Conservation (phyloP, 1,140 invertebrate species). For the Proctacanthus coquilletti region DNA sequence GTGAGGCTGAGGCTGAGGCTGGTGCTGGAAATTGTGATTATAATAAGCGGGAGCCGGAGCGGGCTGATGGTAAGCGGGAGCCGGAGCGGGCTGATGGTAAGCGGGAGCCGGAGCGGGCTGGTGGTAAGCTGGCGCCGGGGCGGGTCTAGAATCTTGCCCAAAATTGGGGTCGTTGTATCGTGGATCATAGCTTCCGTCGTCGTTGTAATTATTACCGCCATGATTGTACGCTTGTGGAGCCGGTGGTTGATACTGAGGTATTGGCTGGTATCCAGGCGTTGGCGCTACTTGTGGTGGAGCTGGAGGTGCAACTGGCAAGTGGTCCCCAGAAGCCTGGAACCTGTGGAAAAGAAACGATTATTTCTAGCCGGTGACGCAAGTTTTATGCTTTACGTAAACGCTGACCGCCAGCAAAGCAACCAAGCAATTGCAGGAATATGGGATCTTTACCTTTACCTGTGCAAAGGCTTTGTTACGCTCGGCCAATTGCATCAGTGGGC, state of each 20-base stretch:
- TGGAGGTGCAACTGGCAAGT: constrained; percentile 52
- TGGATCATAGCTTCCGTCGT: constrained; percentile 38
- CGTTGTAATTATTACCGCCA: constrained; percentile 33
- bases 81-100: constrained; percentile 30
- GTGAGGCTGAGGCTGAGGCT: constrained; percentile 23
- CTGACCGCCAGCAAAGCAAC: too few relatives aligned
- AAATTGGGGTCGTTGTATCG: constrained; percentile 27
- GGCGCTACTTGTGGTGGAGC: constrained; percentile 37
- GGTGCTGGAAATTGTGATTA: constrained; percentile 31
- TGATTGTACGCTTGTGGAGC: constrained; percentile 23
- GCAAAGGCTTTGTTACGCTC: too few relatives aligned
- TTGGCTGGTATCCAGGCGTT: constrained; percentile 34
- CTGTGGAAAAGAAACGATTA: constrained; percentile 18
- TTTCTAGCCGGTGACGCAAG: too few relatives aligned
- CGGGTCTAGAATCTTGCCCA: constrained; percentile 26
- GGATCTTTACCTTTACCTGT: too few relatives aligned
- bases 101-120: constrained; percentile 19
- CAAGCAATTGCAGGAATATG: too few relatives aligned
- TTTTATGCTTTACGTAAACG: too few relatives aligned
- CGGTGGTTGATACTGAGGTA: constrained; percentile 29
- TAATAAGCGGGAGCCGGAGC: constrained; percentile 30
- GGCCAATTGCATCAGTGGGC: not conserved
- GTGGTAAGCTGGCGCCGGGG: constrained; percentile 16
- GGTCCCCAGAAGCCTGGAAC: constrained; percentile 59
- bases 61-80: constrained; percentile 28